Evolutionary conservation across 1,140 invertebrate species (phyloP), one percentile per base, ranked within the genome.

Genomic region (Monochamus saltuarius): DNA sequence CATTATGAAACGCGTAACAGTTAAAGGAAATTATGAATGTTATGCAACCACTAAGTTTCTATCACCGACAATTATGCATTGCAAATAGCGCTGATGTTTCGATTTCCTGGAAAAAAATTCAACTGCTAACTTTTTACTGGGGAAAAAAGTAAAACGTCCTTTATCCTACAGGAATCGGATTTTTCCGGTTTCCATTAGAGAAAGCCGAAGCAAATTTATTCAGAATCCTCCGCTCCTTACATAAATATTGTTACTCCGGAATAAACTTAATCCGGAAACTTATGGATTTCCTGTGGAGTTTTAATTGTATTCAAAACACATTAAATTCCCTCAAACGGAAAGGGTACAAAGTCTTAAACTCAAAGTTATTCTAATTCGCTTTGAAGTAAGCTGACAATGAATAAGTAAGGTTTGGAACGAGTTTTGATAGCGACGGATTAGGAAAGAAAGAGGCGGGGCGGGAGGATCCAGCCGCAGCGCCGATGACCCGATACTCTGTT

Each of bases 381-480:
- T 61, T 66, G 67, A 68, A 62, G 67, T 67, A 66, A 66, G 62
- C 67, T 69, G 67, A 67, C 67, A 69, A 66, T 67, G 65, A 69
- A 69, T 67, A 63, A 62, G 62, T 69, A 69, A 66, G 65, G 67
- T 61, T 69, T 59, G 59, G 59, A 67, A 66, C 56, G 47, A 61
- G 63, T 68, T 66, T 63, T 64, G 67, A 68, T 68, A 68, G 66
- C 50, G 36, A n/a, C 40, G 22, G 53, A 56, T 56, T 56, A 56
- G 22, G 7, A 22, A 35, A 34, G 42, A 43, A 56, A 34, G n/a
- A n/a, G 37, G 38, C 34, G 35, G 22, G 47, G 11, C 9, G 9
- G 43, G 43, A 14, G 43, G 10, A 51, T 51, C 16, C 36, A 11
- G 49, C 49, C 49, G 49, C 49, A 51, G 29, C 14, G 22, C 22